Conservation (phyloP, 2,888 invertebrate genomes). For the Tachina lurida region DNA sequence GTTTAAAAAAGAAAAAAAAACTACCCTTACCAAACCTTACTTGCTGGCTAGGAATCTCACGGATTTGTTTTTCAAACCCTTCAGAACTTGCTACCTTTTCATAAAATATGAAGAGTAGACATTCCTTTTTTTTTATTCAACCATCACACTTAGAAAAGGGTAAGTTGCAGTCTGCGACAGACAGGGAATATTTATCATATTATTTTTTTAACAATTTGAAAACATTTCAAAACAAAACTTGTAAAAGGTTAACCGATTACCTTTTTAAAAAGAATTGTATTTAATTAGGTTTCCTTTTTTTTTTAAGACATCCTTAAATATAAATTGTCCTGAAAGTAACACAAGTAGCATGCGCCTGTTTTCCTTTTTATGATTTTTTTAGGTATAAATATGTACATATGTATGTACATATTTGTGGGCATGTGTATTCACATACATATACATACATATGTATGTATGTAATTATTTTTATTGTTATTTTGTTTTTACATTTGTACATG, state of each 20-base stretch:
- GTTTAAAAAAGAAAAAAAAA: too few species aligned
- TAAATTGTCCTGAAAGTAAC: not conserved
- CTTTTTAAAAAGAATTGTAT: conserved; percentile 28
- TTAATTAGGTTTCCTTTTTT: conserved; percentile 21
- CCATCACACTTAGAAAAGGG: not conserved
- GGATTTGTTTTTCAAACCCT: conserved; percentile 42
- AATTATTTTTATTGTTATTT: not conserved
- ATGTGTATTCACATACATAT: too few species aligned
- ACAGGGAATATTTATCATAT: not conserved
- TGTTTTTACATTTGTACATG: not conserved
- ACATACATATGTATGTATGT: not conserved
- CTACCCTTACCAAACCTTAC: not conserved
- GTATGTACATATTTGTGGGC: not conserved
- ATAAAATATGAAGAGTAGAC: not conserved
- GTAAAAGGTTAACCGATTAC: conserved; percentile 32
- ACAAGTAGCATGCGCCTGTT: not conserved
- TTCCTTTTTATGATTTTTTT: not conserved
- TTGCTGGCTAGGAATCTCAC: not conserved
- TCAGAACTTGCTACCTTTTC: conserved; percentile 32
- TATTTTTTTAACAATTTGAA: not conserved
- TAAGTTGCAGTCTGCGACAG: not conserved
- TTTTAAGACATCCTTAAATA: conserved; percentile 27
- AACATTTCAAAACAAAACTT: not conserved
- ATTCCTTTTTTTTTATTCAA: not conserved
- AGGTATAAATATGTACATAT: not conserved